Percentiles rank a stretch among this genome's conserved stretches.
Conservation (phyloP, 2,888 invertebrate genomes). For the Arge pagana region DNA sequence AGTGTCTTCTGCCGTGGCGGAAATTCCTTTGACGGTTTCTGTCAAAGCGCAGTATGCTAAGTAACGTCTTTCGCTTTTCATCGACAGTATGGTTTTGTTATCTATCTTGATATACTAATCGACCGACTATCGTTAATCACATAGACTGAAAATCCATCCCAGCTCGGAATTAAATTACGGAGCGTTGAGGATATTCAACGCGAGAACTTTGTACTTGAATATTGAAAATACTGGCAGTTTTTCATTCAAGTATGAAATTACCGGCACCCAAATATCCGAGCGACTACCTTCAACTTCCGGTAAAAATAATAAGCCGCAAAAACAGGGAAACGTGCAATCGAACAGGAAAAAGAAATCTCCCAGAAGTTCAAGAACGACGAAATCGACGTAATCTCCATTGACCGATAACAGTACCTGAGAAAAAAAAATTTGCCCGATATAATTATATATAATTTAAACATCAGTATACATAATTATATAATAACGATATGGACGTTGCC, state of each 20-base stretch:
- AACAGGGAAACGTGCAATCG: conserved; percentile 25
- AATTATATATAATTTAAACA: no score
- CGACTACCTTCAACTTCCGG: conserved; percentile 18
- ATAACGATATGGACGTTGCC: no score
- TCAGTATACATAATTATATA: no score
- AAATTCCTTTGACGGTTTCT: conserved; percentile 45
- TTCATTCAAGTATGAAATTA: conserved; percentile 61
- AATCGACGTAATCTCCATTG: conserved; percentile 5
- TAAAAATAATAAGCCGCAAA: conserved; percentile 26
- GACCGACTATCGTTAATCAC: no score
- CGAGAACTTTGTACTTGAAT: conserved; percentile 62
- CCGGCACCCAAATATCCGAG: conserved; percentile 13
- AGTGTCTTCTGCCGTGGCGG: conserved; percentile 35
- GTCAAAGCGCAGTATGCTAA: conserved; percentile 35
- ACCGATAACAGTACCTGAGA: no score
- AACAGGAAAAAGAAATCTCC: conserved; percentile 34
- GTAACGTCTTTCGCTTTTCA: conserved; percentile 24
- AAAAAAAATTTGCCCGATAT: no score
- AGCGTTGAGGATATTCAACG: conserved; percentile 61
- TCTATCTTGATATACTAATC: no score
- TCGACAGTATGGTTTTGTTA: conserved; percentile 22
- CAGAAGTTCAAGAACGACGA: conserved; percentile 20
- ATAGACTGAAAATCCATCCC: conserved; percentile 66
- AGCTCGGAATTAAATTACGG: conserved; percentile 65
- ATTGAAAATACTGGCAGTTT: conserved; percentile 67